Conservation (phyloP, 2,797 vertebrate species). For the Gallinago solitaria region DNA sequence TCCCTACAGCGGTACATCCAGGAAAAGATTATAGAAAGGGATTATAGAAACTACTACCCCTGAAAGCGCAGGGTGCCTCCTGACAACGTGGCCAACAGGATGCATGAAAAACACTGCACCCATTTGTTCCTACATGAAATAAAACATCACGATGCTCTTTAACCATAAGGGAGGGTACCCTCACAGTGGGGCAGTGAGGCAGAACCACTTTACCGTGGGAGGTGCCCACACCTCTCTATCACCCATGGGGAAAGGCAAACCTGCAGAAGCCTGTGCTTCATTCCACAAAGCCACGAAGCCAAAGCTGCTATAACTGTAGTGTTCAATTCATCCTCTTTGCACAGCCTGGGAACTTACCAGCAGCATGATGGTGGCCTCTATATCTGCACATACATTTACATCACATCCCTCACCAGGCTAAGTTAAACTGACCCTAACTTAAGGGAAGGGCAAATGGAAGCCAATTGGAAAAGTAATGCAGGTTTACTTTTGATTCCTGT, state of each 20-base stretch:
- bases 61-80: neutral
- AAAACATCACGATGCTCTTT: neutral
- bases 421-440: neutral
- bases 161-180: neutral
- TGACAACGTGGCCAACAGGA: neutral
- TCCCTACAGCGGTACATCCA: neutral
- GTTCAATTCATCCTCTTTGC: neutral
- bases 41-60: neutral
- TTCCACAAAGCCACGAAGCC: neutral
- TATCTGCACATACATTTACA: neutral
- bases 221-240: neutral
- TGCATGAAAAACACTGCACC: neutral
- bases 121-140: neutral
- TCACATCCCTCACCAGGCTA: neutral
- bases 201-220: neutral
- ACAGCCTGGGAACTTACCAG: neutral
- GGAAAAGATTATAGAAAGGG: neutral
- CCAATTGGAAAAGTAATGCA: neutral
- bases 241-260: neutral
- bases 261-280: neutral
- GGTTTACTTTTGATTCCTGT: neutral
- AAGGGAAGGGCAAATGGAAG: neutral
- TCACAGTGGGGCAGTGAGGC: neutral
- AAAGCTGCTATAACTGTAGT: neutral
- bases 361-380: neutral